Percentiles rank a stretch among this genome's conserved stretches.
phyloP scores from a whole-genome alignment of 37 sponge, comb jelly and placozoan genomes.

The Chondrosia reniformis region DNA sequence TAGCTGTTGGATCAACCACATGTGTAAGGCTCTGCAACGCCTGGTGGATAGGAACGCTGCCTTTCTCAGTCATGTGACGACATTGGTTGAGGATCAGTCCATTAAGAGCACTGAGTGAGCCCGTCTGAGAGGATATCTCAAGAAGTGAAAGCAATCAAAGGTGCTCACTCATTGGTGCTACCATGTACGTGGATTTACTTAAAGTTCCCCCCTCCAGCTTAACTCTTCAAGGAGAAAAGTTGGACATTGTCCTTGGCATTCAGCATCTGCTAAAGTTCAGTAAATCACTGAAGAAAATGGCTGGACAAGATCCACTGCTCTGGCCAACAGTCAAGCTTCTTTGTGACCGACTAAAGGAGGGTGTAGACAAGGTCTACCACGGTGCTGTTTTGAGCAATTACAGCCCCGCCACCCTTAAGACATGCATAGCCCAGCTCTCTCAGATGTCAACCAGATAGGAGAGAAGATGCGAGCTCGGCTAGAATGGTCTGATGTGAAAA shows the following conservation, averaged over 20 bases:
- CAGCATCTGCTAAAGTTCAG: neutral
- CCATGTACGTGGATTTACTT: neutral
- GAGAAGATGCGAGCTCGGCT: slow-evolving; percentile 35
- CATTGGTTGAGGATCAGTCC: neutral
- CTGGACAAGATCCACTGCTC: neutral
- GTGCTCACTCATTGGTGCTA: neutral
- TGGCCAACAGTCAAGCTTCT: neutral
- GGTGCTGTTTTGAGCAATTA: neutral
- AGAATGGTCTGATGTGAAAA: slow-evolving; percentile 47
- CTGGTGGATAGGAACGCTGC: neutral
- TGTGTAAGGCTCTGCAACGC: neutral
- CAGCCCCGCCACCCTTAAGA: neutral
- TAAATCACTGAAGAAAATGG: neutral
- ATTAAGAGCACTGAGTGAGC: neutral
- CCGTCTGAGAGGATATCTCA: neutral
- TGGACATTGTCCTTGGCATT: neutral
- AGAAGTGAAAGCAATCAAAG: neutral
- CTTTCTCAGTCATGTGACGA: neutral
- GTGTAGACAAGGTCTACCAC: neutral
- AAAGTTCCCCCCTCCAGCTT: neutral
- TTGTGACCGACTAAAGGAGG: neutral
- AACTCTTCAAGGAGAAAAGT: neutral
- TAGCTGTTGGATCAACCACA: neutral
- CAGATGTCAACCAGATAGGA: slow-evolving; percentile 32
- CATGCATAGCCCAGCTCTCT: neutral